Percentiles rank a stretch among this genome's conserved stretches.
Evolutionary conservation across 2,888 invertebrate genomes (phyloP).

Genomic region (Amblyteles armatorius): DNA sequence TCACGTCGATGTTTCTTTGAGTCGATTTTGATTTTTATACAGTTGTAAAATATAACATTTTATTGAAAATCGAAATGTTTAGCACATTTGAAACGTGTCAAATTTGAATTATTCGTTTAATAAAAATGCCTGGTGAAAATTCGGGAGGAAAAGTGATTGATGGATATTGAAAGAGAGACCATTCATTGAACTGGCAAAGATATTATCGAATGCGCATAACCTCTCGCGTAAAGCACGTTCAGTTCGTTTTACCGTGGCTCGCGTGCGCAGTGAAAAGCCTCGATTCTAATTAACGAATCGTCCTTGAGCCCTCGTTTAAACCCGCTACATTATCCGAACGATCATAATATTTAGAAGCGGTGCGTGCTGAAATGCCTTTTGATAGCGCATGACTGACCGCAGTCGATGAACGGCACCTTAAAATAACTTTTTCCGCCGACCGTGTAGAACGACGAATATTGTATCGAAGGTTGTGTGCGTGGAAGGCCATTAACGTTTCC

Average conservation of each 20-base stretch:
- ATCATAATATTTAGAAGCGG: slow-evolving; percentile 5
- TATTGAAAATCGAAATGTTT: background rate
- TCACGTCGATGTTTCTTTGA: background rate
- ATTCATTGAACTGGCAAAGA: background rate
- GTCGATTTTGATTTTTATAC: background rate
- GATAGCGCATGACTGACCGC: background rate
- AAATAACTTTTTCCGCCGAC: background rate
- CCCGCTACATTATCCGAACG: background rate
- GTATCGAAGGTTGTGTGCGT: background rate
- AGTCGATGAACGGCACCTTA: background rate
- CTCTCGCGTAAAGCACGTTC: background rate
- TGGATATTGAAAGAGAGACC: background rate
- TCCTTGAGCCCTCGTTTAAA: slow-evolving; percentile 34
- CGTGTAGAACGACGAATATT: background rate
- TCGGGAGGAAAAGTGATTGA: background rate
- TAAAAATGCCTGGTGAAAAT: background rate
- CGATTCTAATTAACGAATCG: slow-evolving; percentile 17
- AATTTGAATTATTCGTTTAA: background rate
- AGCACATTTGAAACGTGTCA: background rate
- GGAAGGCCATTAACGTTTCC: background rate
- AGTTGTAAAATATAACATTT: background rate
- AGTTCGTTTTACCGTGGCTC: background rate
- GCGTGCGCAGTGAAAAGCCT: background rate
- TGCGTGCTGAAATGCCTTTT: background rate
- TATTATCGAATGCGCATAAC: slow-evolving; percentile 42